Conservation (phyloP, 2,888 invertebrate genomes). For the Cheilosia vernalis region DNA sequence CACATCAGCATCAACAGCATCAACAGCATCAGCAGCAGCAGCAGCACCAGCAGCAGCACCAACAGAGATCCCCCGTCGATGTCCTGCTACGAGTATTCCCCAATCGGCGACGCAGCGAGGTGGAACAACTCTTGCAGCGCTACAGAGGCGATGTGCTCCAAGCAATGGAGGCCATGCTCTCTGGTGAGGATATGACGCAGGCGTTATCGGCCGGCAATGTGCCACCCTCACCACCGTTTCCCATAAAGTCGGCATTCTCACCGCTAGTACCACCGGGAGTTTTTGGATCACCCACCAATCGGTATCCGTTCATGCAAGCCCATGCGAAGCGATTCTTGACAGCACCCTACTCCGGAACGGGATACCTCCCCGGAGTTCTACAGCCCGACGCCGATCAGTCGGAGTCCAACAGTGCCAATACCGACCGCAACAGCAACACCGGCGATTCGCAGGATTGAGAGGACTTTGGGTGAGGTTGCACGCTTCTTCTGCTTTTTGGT, state of each 20-base stretch:
- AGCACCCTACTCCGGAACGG: slow-evolving; percentile 92
- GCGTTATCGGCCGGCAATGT: slow-evolving; percentile 78
- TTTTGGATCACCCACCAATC: slow-evolving; percentile 82
- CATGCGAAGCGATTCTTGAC: slow-evolving; percentile 90
- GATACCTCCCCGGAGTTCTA: slow-evolving; percentile 92
- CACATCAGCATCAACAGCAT: slow-evolving; percentile 78
- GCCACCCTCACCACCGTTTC: slow-evolving; percentile 82
- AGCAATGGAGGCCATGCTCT: slow-evolving; percentile 95
- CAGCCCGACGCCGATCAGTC: slow-evolving; percentile 82
- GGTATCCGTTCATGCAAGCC: slow-evolving; percentile 85
- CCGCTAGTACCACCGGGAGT: slow-evolving; percentile 86
- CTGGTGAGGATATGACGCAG: slow-evolving; percentile 84
- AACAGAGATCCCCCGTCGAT: slow-evolving; percentile 91
- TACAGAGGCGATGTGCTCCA: slow-evolving; percentile 95
- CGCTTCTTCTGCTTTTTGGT: slow-evolving; percentile 20
- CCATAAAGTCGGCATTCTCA: slow-evolving; percentile 89
- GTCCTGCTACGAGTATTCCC: slow-evolving; percentile 95
- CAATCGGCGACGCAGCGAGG: slow-evolving; percentile 91
- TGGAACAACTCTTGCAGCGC: slow-evolving; percentile 92
- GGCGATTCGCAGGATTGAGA: slow-evolving; percentile 83
- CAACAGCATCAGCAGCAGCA: slow-evolving; percentile 80
- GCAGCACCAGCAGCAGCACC: slow-evolving; percentile 79
- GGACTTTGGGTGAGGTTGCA: slow-evolving; percentile 22
- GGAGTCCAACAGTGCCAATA: slow-evolving; percentile 83
- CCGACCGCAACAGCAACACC: slow-evolving; percentile 82